phyloP scores from a whole-genome alignment of 1,140 invertebrate species.

The Eriosoma lanigerum region DNA sequence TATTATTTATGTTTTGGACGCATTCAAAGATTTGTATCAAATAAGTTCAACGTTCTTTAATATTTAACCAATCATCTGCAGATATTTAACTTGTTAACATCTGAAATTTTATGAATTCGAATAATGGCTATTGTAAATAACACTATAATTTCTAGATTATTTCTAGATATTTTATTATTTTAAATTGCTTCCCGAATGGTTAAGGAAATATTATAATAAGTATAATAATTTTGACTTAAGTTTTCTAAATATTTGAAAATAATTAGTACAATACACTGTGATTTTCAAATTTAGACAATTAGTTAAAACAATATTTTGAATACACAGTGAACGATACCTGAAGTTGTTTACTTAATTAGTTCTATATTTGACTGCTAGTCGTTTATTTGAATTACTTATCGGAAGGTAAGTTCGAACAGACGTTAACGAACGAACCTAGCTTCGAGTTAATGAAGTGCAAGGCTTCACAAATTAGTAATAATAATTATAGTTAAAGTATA shows the following conservation, averaged over 20 bases:
- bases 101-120: not conserved
- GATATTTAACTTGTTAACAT: not conserved
- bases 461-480: not conserved
- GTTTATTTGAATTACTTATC: not conserved
- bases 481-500: not conserved
- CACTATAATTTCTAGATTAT: too few species aligned
- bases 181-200: too few species aligned
- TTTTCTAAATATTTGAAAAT: not conserved
- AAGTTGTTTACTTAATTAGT: not conserved
- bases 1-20: not conserved
- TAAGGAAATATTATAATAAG: not conserved
- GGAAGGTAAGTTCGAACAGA: not conserved
- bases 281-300: not conserved
- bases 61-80: too few species aligned
- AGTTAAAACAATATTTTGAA: not conserved
- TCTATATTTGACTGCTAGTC: not conserved
- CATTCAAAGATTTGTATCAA: not conserved
- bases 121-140: too few species aligned
- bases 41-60: too few species aligned
- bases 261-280: not conserved
- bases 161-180: too few species aligned
- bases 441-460: not conserved
- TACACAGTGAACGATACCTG: not conserved
- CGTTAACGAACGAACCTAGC: not conserved
- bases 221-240: not conserved